Percentiles rank a stretch among this genome's conserved stretches.
phyloP scores from a whole-genome alignment of 2,797 vertebrate species.

The Lindbergichthys nudifrons region DNA sequence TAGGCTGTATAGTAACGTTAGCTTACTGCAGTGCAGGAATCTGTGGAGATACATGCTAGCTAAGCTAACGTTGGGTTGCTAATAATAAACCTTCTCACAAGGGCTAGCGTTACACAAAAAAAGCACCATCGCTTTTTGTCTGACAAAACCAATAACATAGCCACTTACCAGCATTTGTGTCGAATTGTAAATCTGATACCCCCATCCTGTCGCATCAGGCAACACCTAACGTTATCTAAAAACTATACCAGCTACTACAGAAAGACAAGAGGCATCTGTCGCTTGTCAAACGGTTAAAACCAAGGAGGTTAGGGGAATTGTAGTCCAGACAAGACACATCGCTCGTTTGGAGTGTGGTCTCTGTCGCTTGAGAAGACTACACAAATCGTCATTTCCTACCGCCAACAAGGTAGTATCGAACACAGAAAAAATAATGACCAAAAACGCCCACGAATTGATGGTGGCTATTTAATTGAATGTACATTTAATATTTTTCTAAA shows the following conservation, averaged over 20 bases:
- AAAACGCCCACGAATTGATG: not conserved
- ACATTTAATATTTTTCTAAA: too few relatives aligned
- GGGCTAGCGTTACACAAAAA: not conserved
- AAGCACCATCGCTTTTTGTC: fast-evolving
- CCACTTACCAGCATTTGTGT: constrained; percentile 74
- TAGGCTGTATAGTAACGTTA: not conserved
- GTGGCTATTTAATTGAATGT: too few relatives aligned
- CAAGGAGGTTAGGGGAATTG: constrained; percentile 52
- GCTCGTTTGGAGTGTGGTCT: fast-evolving
- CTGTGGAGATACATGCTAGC: constrained; percentile 20
- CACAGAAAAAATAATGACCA: not conserved
- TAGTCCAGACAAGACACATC: constrained; percentile 26
- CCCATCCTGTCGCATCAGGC: constrained; percentile 70
- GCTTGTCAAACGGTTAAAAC: constrained; percentile 42
- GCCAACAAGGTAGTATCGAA: not conserved
- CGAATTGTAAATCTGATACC: constrained; percentile 77
- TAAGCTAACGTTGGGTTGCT: constrained; percentile 34
- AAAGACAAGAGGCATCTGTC: constrained; percentile 18
- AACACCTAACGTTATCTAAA: constrained; percentile 24
- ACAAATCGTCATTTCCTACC: not conserved
- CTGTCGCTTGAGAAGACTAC: constrained; percentile 53
- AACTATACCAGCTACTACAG: constrained; percentile 33
- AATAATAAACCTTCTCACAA: not conserved
- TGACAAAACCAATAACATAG: not conserved
- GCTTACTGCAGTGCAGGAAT: constrained; percentile 20